Base-by-base conservation (phyloP, 1,140 invertebrate genomes). In the Drosophila saltans region DNA sequence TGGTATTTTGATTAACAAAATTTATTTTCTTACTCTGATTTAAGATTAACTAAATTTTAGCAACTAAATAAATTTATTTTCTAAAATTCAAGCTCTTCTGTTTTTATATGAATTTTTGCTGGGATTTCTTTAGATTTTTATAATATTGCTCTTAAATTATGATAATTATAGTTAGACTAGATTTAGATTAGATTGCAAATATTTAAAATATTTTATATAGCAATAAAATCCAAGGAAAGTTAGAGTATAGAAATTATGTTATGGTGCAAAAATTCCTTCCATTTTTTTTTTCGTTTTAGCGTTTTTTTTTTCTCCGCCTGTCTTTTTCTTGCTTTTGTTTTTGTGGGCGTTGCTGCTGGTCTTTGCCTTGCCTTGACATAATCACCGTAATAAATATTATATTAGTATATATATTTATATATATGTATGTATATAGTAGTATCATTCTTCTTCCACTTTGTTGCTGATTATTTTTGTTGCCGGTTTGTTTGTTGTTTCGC, bases 361-460 rank as follows among this genome's bases (percentile, higher is more conserved):
- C 72, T 64, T 71, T 76, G 69, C 73, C 67, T 78, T 66, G 63
- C 48, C 63, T 64, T 66, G 76, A 79, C 76, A 79, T 79, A 79
- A 79, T 79, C 76, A 76, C 76, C 76, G 76, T 79, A 72, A 79
- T 79, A 79, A 79, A 79, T 76, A 79, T 79, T 79, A 76, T 79
- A 79, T 79, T 79, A 79, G 76, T 79, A 57, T 72, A 66, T 76
- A 8, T 26, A 10, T 26, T 8, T 48, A 8, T 2, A 24, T 26
- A 8, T 26, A 26, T 52, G 7, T 24, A 21, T 24, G 16, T 24
- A 24, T 24, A 57, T 72, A 66, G 33, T 76, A 76, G 69, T 40
- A 52, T 52, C 21, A 36, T 78, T 75, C 55, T 68, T 71, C 43
- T 33, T 64, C 28, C 45, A 52, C 8, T 52, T 39, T 59, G 5